phyloP scores from a whole-genome alignment of 2,113 vertebrate genomes.

The Phrynosoma blainvillii region DNA sequence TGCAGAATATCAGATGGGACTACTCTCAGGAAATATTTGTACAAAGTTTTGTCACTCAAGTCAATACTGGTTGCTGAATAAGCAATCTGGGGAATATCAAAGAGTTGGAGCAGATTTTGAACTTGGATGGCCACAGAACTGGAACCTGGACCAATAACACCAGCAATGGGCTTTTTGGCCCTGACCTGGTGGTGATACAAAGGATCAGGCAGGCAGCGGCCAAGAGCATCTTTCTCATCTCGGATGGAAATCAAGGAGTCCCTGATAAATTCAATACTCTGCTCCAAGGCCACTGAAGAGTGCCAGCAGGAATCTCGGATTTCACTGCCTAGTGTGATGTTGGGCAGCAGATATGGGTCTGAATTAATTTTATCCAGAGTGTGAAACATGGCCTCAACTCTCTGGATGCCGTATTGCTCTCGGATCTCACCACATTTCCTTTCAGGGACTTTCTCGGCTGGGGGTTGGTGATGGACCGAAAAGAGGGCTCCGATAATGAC shows the following conservation, averaged over 20 bases:
- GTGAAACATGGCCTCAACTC: constrained; percentile 99
- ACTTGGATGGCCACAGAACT: constrained; percentile 99
- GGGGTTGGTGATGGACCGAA: constrained; percentile 97
- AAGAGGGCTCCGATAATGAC: constrained; percentile 98
- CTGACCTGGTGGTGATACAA: constrained; percentile 81
- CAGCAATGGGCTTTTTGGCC: constrained; percentile 94
- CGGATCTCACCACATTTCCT: constrained; percentile 97
- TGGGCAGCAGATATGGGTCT: constrained; percentile 91
- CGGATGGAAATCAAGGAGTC: constrained; percentile 97
- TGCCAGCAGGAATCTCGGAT: constrained; percentile 99
- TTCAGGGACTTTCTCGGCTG: constrained; percentile 94
- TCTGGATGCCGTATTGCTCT: constrained; percentile 98
- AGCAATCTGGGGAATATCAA: constrained; percentile 98
- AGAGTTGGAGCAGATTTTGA: constrained; percentile 96
- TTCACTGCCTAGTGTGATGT: constrained; percentile 97
- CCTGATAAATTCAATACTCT: constrained; percentile 98
- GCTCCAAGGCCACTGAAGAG: constrained; percentile 96
- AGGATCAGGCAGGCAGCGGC: constrained; percentile 90
- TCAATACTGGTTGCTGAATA: constrained; percentile 98
- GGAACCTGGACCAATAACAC: constrained; percentile 97
- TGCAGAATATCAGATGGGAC: constrained; percentile 96
- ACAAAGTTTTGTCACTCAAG: constrained; percentile 96
- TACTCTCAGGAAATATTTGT: constrained; percentile 97
- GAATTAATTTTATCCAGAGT: constrained; percentile 96
- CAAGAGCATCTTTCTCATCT: constrained; percentile 91